Base-by-base conservation (phyloP, 2,888 invertebrate species). In the Chloroclysta siterata region DNA sequence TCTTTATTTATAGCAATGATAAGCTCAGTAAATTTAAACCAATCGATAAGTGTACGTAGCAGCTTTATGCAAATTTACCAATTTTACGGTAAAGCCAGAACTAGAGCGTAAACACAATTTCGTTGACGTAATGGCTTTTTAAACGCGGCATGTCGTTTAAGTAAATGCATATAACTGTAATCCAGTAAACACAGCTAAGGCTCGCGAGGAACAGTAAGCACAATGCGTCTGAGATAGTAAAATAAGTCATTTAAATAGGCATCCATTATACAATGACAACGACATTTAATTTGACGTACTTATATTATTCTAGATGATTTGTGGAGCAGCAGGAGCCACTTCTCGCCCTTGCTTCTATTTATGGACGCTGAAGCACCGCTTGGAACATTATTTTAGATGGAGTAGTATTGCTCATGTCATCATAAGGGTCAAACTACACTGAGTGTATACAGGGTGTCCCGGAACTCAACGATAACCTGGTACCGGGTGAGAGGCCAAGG, bases 51-150 rank as follows among this genome's bases (percentile, higher is more conserved):
- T n/a, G 15, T 8, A 28, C 28, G 28, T 28, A 42, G 29, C 50
- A 50, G 4, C 8, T 29, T 29, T 7, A 28, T 8, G 36, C 11
- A 51, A 7, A 33, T 44, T 33, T 42, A 46, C 3, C 28, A 28
- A 48, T 65, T 61, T 47, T 42, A 57, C 61, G 94, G 6, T 96
- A 65, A 48, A 56, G 22, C 56, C 46, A 33, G 59, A 64, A 66
- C 52, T 60, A 55, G 60, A 60, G 58, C 61, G 53, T 66, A 63
- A 63, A 62, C 54, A 58, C 50, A 50, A 61, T 33, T 62, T 52
- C 39, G 39, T 42, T n/a, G 28, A 66, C 53, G 47, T 42, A 58
- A 65, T 61, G 51, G 42, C 39, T 51, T 62, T 65, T 61, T 65
- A 58, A 65, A 61, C 47, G 46, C 61, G 50, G 51, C 61, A 28